These are phyloP conservation scores for Perca schrenkii DNA, from an alignment of 2,113 vertebrate species.

Conservation along the genomic window DNA sequence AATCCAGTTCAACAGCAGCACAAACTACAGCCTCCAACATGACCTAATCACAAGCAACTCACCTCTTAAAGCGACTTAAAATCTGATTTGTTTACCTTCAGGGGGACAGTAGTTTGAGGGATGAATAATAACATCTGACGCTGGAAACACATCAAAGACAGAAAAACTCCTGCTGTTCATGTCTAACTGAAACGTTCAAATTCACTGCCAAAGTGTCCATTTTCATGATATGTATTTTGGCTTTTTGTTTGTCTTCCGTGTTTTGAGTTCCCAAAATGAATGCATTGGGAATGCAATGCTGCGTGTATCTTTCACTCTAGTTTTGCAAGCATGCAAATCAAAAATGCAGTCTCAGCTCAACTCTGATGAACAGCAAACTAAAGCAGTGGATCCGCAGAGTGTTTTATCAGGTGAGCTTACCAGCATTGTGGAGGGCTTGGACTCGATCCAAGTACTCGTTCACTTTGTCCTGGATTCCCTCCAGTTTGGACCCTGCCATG, in stretches of 20 bases:
- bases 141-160: background rate
- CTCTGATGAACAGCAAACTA: background rate
- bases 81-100: background rate
- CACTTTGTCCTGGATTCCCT: conserved; percentile 96
- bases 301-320: background rate
- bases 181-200: background rate
- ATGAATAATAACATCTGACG: background rate
- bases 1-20: no score
- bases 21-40: no score
- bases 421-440: conserved; percentile 93
- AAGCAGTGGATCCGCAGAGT: background rate
- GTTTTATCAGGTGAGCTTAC: conserved; percentile 66
- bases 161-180: background rate
- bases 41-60: background rate
- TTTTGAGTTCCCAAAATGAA: background rate
- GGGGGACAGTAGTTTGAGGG: no score
- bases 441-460: conserved; percentile 96
- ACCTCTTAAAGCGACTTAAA: background rate
- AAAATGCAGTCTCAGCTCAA: background rate
- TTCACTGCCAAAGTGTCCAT: background rate
- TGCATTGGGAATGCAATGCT: background rate
- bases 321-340: background rate
- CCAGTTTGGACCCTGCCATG: conserved; percentile 96
- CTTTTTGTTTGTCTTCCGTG: background rate
- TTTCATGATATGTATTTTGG: background rate